Evolutionary conservation across 2,797 vertebrate species (phyloP).

Genomic region (Typhlichthys eigenmanni): DNA sequence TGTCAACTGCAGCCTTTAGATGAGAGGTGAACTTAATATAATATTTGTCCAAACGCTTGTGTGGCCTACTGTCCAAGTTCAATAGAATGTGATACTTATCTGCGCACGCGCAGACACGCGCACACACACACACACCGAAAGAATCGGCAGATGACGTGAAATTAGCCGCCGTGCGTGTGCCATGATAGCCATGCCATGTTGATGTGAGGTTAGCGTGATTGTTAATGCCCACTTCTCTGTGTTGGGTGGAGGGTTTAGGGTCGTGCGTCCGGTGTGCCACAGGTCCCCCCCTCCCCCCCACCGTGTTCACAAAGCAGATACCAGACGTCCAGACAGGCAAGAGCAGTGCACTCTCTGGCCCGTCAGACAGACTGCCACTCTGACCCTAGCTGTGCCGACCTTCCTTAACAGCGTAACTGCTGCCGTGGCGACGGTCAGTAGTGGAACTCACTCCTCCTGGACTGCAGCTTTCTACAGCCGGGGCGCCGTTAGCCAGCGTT

Average conservation of each 20-base stretch:
- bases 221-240: constrained; percentile 30
- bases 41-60: background rate
- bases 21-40: no score
- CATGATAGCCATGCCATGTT: background rate
- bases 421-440: no score
- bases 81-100: background rate
- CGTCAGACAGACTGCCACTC: background rate
- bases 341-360: background rate
- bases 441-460: no score
- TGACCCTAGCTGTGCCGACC: no score
- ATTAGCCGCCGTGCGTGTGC: no score
- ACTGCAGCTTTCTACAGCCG: no score
- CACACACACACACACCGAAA: background rate
- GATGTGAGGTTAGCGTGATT: constrained; percentile 24
- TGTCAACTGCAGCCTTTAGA: no score
- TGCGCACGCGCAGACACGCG: background rate
- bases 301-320: background rate
- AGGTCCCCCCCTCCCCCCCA: background rate
- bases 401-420: no score
- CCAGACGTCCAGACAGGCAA: background rate
- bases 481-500: no score
- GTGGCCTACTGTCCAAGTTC: no score
- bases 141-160: background rate
- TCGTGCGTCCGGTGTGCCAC: background rate
- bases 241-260: constrained; percentile 7